A percentile compares a stretch with the other conserved stretches of the same genome.
Evolutionary conservation across 2,888 invertebrate species (phyloP).

Genomic region (Pyrocoelia pectoralis): DNA sequence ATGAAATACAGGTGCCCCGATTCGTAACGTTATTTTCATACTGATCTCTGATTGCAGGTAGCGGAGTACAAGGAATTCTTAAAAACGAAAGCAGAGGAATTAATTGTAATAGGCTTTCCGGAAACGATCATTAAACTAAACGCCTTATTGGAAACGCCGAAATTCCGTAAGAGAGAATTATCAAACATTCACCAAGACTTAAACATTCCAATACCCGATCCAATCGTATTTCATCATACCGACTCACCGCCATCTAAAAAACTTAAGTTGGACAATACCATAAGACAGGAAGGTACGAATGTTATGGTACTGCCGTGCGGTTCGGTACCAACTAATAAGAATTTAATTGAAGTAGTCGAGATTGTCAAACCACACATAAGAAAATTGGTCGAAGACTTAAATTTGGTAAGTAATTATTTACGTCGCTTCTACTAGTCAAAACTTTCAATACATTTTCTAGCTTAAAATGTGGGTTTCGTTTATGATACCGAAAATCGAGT

Average conservation of each 20-base stretch:
- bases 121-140: slow-evolving; percentile 92
- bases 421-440: too few species aligned
- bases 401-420: too few species aligned
- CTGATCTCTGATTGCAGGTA: slow-evolving; percentile 67
- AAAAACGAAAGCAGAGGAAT: slow-evolving; percentile 86
- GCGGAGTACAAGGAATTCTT: slow-evolving; percentile 90
- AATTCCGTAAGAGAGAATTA: slow-evolving; percentile 81
- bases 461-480: slow-evolving; percentile 99
- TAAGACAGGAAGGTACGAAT: slow-evolving; percentile 67
- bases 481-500: slow-evolving; percentile 98
- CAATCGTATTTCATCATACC: slow-evolving; percentile 69
- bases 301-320: slow-evolving; percentile 85
- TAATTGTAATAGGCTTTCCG: slow-evolving; percentile 90
- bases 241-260: slow-evolving; percentile 71
- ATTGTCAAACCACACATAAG: slow-evolving; percentile 95
- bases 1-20: background rate
- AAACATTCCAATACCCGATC: slow-evolving; percentile 90
- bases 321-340: slow-evolving; percentile 86
- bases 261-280: slow-evolving; percentile 61
- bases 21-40: too few species aligned
- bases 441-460: slow-evolving; percentile 44
- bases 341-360: slow-evolving; percentile 86
- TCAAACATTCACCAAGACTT: slow-evolving; percentile 81
- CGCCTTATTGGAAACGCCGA: slow-evolving; percentile 81
- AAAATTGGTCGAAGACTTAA: slow-evolving; percentile 94